phyloP scores from a whole-genome alignment of 1,140 invertebrate species.

The Brachystomella parvula region DNA sequence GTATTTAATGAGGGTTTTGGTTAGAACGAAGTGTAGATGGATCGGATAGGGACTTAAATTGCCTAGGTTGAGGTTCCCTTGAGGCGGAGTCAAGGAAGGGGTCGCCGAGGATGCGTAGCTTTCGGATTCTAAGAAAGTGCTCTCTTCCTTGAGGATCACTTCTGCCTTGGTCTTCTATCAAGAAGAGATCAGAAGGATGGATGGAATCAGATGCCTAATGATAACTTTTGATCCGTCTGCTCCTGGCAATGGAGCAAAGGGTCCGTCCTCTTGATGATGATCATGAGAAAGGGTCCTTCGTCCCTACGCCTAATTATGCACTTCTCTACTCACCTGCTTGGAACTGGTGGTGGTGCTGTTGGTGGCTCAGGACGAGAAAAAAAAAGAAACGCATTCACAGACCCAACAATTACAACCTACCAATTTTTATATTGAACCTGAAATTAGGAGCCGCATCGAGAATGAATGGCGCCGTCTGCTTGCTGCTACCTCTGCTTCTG shows the following conservation, averaged over 20 bases:
- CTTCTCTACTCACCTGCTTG: slow-evolving; percentile 12
- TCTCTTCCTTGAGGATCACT: background rate
- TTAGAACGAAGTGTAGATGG: background rate
- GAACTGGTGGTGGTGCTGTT: too few relatives aligned
- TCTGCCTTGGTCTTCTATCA: background rate
- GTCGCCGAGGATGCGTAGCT: background rate
- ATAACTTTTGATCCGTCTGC: slow-evolving; percentile 34
- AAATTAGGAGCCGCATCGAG: slow-evolving; percentile 38
- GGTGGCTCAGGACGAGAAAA: too few relatives aligned
- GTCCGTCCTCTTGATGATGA: background rate
- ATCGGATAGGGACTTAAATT: slow-evolving; percentile 9
- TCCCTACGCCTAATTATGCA: background rate
- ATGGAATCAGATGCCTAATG: slow-evolving; percentile 27
- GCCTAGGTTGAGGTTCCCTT: slow-evolving; percentile 17
- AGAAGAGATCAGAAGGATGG: slow-evolving; percentile 10
- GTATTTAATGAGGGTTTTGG: slow-evolving; percentile 7
- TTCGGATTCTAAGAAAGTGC: slow-evolving; percentile 3
- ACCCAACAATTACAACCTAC: slow-evolving; percentile 39
- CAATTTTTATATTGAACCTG: slow-evolving; percentile 40
- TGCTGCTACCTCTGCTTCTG: too few relatives aligned
- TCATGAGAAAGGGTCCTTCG: background rate
- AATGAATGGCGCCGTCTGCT: slow-evolving; percentile 39
- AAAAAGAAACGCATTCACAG: slow-evolving; percentile 20
- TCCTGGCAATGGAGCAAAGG: slow-evolving; percentile 22
- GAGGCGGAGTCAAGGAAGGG: slow-evolving; percentile 21